Base-by-base conservation (phyloP, 2,888 invertebrate species). In the Adelognathus sp. region DNA sequence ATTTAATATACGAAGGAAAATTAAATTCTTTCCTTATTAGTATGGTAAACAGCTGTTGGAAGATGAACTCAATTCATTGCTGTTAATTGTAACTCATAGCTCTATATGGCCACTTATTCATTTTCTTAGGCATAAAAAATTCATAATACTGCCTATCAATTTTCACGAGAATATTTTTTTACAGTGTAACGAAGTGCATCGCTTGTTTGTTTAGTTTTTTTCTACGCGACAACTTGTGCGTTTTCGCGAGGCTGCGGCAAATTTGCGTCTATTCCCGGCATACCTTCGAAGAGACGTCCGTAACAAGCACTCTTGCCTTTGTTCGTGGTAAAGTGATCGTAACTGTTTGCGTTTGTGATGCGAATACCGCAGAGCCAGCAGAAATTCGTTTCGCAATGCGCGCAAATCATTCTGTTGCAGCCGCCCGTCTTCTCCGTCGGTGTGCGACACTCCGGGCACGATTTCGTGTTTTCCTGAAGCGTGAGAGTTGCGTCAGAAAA, bases 331-430 rank as follows among this genome's bases (percentile, higher is more conserved):
- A 85, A 89, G 44, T 89, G 89, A 0, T 81, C 79, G 61, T 89
- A 89, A 3, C 83, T 14, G 67, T 88, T 75, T 29, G 14, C 0
- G 0, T 14, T 21, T 0, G 61, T 67, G 18, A 88, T 87, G 3
- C 73, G 56, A 0, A 4, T 0, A 1, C 85, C 85, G 46, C 87
- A 88, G 0, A 88, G 18, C 88, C 88, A 88, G 50, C 87, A 88
- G 41, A 88, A 87, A 1, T 21, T 7, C 14, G 69, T 70, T 16
- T 80, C 61, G 14, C 87, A 88, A 33, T 83, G 29, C 11, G 0
- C 21, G 39, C 88, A 88, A 0, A 4, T 66, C 81, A 88, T 85
- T 76, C 84, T 82, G 67, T 88, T 88, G 52, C 86, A 88, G 2
- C 87, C 87, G 2, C 54, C 75, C 6, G 69, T 78, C 70, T 86